phyloP scores from a whole-genome alignment of 2,797 vertebrate genomes.

The Sebastes reedi region DNA sequence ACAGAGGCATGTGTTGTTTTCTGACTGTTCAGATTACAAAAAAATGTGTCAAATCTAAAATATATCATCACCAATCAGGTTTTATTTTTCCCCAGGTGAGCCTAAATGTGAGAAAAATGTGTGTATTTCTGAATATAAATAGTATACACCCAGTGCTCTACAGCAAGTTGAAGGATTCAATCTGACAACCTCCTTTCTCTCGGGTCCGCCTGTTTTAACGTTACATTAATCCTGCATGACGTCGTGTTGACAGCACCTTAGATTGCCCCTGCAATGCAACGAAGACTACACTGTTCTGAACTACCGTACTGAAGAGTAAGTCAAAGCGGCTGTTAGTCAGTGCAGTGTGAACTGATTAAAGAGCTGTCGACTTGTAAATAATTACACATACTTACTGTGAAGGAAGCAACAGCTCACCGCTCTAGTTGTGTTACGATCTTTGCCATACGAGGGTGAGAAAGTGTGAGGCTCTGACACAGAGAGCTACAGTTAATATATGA shows the following conservation, averaged over 20 bases:
- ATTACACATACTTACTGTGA: conserved; percentile 14
- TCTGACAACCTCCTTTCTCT: conserved; percentile 9
- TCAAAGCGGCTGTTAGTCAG: not conserved
- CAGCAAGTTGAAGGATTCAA: not conserved
- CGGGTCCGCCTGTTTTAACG: not conserved
- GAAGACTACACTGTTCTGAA: not conserved
- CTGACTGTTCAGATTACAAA: not conserved
- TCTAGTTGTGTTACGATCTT: not conserved
- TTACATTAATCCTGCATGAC: conserved; percentile 24
- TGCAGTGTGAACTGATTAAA: not conserved
- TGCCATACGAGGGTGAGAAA: conserved; percentile 34
- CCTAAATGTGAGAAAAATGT: not conserved
- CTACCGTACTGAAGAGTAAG: not conserved
- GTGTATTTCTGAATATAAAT: not conserved
- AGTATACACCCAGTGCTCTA: not conserved
- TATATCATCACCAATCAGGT: not conserved
- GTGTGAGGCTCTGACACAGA: not conserved
- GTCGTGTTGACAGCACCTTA: not conserved
- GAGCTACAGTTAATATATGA: conserved; percentile 3
- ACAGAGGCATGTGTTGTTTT: not conserved
- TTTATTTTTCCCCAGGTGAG: not conserved
- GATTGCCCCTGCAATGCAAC: not conserved
- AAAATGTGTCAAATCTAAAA: not conserved
- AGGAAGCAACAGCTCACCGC: not conserved
- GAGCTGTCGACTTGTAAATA: conserved; percentile 23